phyloP scores from a whole-genome alignment of 2,113 vertebrate genomes.

The Barnardius zonarius region DNA sequence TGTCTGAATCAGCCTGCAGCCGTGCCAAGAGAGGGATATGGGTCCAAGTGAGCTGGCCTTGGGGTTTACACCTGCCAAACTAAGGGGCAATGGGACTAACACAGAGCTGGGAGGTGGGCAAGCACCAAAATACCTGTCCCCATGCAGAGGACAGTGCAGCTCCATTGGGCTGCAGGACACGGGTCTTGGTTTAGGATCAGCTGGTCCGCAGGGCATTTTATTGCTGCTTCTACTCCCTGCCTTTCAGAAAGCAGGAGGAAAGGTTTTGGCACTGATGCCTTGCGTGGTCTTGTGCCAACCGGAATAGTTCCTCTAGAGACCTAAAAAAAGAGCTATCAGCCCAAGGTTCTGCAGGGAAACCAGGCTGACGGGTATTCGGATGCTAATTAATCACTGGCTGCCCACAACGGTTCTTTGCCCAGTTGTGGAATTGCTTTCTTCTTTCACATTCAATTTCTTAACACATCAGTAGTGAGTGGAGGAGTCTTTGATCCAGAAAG shows the following conservation, averaged over 20 bases:
- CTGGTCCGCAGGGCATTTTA: not conserved
- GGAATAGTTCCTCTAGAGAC: not conserved
- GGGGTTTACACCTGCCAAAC: not conserved
- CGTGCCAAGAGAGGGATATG: rapidly evolving
- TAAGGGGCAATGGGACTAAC: not conserved
- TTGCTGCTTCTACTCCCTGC: not conserved
- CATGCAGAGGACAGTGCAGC: not conserved
- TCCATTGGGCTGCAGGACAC: not conserved
- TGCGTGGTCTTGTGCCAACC: not conserved
- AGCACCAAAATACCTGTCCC: not conserved
- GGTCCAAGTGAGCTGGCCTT: not conserved
- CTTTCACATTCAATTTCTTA: constrained; percentile 45
- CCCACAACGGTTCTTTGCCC: not conserved
- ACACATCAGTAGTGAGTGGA: constrained; percentile 1
- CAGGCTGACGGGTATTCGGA: not conserved
- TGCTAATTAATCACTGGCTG: constrained; percentile 50
- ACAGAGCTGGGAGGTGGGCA: not conserved
- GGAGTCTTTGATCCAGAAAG: constrained; percentile 46
- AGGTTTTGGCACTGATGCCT: not conserved
- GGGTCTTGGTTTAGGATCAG: not conserved
- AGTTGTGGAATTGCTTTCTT: constrained; percentile 12
- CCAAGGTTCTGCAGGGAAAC: not conserved
- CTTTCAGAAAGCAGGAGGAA: not conserved
- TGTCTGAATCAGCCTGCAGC: not conserved
- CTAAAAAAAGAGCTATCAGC: not conserved